Base-by-base conservation (phyloP, 2,797 vertebrate species). In the Labroides dimidiatus region DNA sequence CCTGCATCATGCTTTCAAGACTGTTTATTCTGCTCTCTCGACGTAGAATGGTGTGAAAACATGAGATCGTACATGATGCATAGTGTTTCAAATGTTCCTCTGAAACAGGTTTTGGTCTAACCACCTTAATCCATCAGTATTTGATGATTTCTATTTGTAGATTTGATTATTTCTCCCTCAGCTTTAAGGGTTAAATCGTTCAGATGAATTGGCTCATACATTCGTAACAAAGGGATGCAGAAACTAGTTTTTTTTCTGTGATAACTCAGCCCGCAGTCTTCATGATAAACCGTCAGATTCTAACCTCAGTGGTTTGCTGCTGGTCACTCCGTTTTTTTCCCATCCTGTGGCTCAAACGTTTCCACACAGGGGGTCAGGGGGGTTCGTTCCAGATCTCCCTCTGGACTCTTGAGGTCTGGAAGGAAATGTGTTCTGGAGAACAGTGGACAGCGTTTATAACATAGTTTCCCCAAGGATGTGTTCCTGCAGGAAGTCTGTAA, bases 401-500 rank as follows among this genome's bases (percentile, higher is more conserved):
- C 70, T 84, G 69, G 83, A 83, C 87, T 81, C 60, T 84, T 86
- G 78, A 76, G 72, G 72, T 81, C 78, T 84, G 80, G 83, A 85
- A 70, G 85, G 88, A 85, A 84, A 80, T 75, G 55, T 72, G 64
- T 87, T 82, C 75, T 89, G 79, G 77, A 74, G 63, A 63, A 36
- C 59, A 50, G 44, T 66, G 80, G 88, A 59, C 70, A 64, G 60
- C 75, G 65, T 10, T 49, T 70, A 51, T 86, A 70, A 81, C 68
- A 10, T 83, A 90, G 90, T 81, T 59, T 88, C 81, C 80, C 71
- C 91, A 86, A 90, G 85, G 79, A 85, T 92, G 75, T 90, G 83
- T 84, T 89, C 78, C 82, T 37, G 55, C 91, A 91, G 90, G 87
- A 91, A 79, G 83, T 86, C 77, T 87, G 84, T 90, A 81, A 82